Conservation (phyloP, 2,888 invertebrate species). For the Amphipoea lucens region DNA sequence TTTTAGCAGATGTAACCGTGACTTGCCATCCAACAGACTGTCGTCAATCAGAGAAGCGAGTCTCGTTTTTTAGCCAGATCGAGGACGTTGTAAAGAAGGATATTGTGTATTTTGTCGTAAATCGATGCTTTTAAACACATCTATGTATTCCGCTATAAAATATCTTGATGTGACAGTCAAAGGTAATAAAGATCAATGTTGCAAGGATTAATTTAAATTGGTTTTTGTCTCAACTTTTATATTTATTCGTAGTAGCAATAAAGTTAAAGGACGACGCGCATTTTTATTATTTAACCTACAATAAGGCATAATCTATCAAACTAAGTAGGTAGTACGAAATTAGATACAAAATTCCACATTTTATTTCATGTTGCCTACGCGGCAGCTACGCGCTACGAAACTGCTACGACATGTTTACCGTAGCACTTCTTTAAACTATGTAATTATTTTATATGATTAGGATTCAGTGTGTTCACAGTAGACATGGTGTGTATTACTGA, state of each 20-base stretch:
- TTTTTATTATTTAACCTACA: slow-evolving; percentile 16
- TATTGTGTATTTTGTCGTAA: neutral
- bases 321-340: neutral
- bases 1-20: slow-evolving; percentile 13
- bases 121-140: neutral
- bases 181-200: slow-evolving; percentile 63
- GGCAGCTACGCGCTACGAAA: slow-evolving; percentile 34
- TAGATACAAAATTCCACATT: neutral
- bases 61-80: neutral
- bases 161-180: slow-evolving; percentile 59
- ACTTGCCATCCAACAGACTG: neutral
- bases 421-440: slow-evolving; percentile 9
- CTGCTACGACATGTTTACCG: slow-evolving; percentile 30
- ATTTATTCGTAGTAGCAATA: slow-evolving; percentile 14
- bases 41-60: slow-evolving; percentile 1
- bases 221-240: slow-evolving; percentile 26
- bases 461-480: neutral
- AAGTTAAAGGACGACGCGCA: neutral
- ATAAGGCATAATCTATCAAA: neutral
- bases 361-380: slow-evolving; percentile 12
- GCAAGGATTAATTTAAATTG: slow-evolving; percentile 38
- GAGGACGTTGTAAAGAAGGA: neutral
- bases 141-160: slow-evolving; percentile 47
- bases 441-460: too few species aligned
- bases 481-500: neutral